Conservation (phyloP, 2,888 invertebrate genomes). For the Sycophila texana region DNA sequence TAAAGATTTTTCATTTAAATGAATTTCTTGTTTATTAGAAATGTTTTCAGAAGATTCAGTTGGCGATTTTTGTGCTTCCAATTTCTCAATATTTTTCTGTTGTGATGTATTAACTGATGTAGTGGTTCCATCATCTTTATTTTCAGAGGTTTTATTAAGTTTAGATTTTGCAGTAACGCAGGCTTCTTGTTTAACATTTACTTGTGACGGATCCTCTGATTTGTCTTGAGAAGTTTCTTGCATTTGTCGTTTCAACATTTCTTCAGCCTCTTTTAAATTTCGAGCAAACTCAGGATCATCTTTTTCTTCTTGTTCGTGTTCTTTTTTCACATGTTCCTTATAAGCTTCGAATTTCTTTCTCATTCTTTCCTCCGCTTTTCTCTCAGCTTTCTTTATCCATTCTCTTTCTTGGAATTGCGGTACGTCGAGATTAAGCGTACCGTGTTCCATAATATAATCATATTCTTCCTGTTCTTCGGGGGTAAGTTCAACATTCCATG, state of each 20-base stretch:
- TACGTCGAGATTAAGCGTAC: slow-evolving; percentile 32
- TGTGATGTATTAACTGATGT: no score
- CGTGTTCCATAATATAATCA: slow-evolving; percentile 46
- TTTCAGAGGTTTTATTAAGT: no score
- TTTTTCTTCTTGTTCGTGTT: slow-evolving; percentile 45
- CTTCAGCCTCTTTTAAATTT: slow-evolving; percentile 37
- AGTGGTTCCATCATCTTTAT: no score
- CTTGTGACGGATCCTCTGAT: not conserved
- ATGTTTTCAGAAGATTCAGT: not conserved
- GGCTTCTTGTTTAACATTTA: not conserved
- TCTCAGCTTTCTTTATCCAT: slow-evolving; percentile 34
- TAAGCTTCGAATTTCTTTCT: slow-evolving; percentile 4
- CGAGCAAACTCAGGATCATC: slow-evolving; percentile 40
- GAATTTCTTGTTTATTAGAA: not conserved
- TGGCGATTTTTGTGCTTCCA: no score
- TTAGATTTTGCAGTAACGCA: no score
- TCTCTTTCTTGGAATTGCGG: slow-evolving; percentile 49
- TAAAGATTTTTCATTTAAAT: not conserved
- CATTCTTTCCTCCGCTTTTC: slow-evolving; percentile 18
- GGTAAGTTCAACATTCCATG: slow-evolving; percentile 53
- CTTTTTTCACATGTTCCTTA: not conserved
- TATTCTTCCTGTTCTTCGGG: slow-evolving; percentile 55
- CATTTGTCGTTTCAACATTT: not conserved
- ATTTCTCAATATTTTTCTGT: no score
- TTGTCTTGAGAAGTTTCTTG: slow-evolving; percentile 28